phyloP scores from a whole-genome alignment of 2,797 vertebrate species.

The Sebastes vulpes region DNA sequence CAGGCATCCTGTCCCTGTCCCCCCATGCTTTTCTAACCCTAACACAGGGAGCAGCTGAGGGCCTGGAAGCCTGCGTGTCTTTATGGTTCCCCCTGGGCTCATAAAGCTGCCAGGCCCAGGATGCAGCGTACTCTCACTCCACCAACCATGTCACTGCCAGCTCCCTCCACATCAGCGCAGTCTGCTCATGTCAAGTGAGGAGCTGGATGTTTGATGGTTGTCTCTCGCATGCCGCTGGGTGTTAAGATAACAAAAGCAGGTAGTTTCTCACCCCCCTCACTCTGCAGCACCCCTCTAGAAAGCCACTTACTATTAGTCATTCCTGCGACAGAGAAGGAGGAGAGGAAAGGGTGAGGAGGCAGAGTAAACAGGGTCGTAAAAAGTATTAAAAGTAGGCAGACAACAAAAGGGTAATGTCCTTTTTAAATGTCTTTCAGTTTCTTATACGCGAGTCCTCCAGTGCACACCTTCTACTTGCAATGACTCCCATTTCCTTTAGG shows the following conservation, averaged over 20 bases:
- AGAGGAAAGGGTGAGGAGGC: conserved; percentile 48
- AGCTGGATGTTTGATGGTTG: conserved; percentile 70
- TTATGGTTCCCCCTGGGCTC: conserved; percentile 69
- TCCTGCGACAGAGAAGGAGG: conserved; percentile 48
- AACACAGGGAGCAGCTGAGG: conserved; percentile 46
- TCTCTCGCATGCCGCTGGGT: conserved; percentile 47
- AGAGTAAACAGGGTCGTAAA: conserved; percentile 62
- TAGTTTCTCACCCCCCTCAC: conserved; percentile 55
- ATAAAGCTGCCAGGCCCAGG: conserved; percentile 76
- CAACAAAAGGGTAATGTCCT: conserved; percentile 43
- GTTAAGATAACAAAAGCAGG: conserved; percentile 76
- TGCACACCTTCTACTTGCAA: not conserved
- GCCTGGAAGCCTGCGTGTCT: conserved; percentile 49
- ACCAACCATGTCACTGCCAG: conserved; percentile 56
- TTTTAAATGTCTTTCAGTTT: conserved; percentile 42
- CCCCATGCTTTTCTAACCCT: conserved; percentile 73
- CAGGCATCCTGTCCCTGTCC: conserved; percentile 72
- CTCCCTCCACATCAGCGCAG: conserved; percentile 58
- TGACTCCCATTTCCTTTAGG: not conserved
- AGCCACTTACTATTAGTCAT: conserved; percentile 69
- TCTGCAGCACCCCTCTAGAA: conserved; percentile 47
- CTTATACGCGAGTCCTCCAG: not conserved
- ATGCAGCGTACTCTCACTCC: conserved; percentile 56
- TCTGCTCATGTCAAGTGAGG: conserved; percentile 54
- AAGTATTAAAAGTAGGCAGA: conserved; percentile 55